These are phyloP conservation scores for Peromyscus maniculatus DNA, from an alignment of 2,113 vertebrate genomes.

Conservation along the genomic window DNA sequence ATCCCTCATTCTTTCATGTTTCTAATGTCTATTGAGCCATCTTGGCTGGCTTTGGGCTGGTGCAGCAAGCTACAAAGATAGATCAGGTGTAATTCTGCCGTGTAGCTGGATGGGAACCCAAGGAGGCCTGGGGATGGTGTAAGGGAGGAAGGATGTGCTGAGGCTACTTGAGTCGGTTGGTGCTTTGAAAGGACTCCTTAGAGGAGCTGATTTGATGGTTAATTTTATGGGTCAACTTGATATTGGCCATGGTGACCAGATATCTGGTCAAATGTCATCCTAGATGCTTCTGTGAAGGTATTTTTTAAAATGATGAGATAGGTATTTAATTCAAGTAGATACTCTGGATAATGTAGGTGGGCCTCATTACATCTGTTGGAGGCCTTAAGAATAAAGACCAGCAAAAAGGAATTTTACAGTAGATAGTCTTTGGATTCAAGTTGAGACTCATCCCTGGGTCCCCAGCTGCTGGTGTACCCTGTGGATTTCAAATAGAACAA, in stretches of 20 bases:
- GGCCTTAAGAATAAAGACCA: background rate
- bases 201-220: background rate
- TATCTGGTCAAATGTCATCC: background rate
- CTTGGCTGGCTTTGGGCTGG: background rate
- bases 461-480: background rate
- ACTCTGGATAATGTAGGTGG: background rate
- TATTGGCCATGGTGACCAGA: background rate
- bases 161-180: background rate
- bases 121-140: background rate
- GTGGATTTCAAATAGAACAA: background rate
- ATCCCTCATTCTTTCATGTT: background rate
- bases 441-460: background rate
- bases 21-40: background rate
- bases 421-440: background rate
- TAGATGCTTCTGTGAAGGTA: background rate
- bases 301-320: background rate
- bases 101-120: background rate
- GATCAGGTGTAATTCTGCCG: background rate
- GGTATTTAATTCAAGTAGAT: conserved; percentile 1
- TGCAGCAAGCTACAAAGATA: background rate
- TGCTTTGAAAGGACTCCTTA: background rate
- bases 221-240: background rate
- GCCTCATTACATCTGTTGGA: background rate
- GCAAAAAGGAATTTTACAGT: background rate
- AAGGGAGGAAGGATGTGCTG: background rate